Evolutionary conservation across 2,888 invertebrate genomes (phyloP), one percentile per base, ranked within the genome.

Genomic region (Temnothorax ravouxi): DNA sequence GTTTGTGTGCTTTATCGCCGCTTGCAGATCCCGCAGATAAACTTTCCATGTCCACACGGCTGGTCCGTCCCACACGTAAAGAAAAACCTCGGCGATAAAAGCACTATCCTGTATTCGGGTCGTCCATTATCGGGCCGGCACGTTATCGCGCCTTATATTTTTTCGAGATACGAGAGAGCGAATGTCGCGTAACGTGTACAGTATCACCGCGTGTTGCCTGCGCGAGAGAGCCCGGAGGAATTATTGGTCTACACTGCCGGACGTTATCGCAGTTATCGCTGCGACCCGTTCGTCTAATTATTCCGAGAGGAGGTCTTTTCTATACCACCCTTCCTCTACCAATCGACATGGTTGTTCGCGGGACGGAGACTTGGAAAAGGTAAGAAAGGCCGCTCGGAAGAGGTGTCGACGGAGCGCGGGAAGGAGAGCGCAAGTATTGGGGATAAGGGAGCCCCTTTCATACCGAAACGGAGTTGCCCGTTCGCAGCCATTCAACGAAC

Each of bases 401-500:
- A 83, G 72, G 77, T 64, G 71, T 67, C 41, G 44, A 72, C 83
- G 86, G 87, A 82, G 79, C 71, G 72, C 71, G 76, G 74, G 75
- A 67, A 21, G 75, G 77, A 64, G 47, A 21, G 29, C 21, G 41
- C 54, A 2, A 38, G 54, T 18, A 25, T 11, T 18, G 80, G 76
- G 85, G 81, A 83, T 83, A 84, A 59, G 74, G 86, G 84, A 84
- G 83, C 86, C 88, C 86, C 91, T 93, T 93, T 92, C 91, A 93
- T 91, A 88, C 88, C 87, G 92, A 91, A 91, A 90, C 91, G 88
- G 91, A 92, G 91, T 92, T 92, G 91, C 91, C 90, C 90, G 91
- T 91, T 91, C 89, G 87, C 91, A 90, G 91, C 91, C 90, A 93
- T 94, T 94, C 93, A 91, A 90, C 90, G 90, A 94, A 94, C 93